Base-by-base conservation (phyloP, 2,888 invertebrate species). In the Carabus problematicus region DNA sequence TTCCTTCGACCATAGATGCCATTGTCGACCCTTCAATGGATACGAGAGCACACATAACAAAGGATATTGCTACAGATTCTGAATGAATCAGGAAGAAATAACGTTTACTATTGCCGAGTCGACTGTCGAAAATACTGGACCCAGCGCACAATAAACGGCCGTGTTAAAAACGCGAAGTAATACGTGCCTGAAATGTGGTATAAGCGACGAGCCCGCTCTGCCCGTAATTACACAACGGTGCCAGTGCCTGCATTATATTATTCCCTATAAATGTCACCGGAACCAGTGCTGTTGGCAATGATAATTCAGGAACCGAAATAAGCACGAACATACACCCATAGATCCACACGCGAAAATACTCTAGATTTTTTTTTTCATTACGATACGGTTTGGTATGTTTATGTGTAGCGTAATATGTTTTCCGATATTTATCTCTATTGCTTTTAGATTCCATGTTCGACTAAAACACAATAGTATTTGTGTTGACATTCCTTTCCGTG, bases 41-140 rank as follows among this genome's bases (percentile, higher is more conserved):
- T 45, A n/a, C 45, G 45, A 19, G 64, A 45, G 29, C 64, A 56
- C 63, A 54, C 64, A 64, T 64, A 64, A 64, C 64, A 64, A 64
- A 55, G 12, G 64, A 64, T 64, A 64, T 64, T 64, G 64, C 19
- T 3, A 42, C 64, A 55, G 56, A 56, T 64, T 64, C 64, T 29
- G 64, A 64, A 56, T 64, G 64, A 64, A 64, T 64, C 64, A 64
- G 64, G 64, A 64, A 64, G 64, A 64, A 64, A 64, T 64, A 64
- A 64, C 55, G 64, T 64, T 64, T 64, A 64, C 64, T 64, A 55
- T 64, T 55, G 64, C 52, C n/a, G 42, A 29, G 6, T 29, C 54
- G 40, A n/a, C 63, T 41, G 18, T 6, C 63, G 16, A 41, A 63
- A 63, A 63, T 63, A 63, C 54, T 29, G 29, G 29, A 29, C 29